phyloP scores from a whole-genome alignment of 2,797 vertebrate species.

The Pipistrellus pygmaeus region DNA sequence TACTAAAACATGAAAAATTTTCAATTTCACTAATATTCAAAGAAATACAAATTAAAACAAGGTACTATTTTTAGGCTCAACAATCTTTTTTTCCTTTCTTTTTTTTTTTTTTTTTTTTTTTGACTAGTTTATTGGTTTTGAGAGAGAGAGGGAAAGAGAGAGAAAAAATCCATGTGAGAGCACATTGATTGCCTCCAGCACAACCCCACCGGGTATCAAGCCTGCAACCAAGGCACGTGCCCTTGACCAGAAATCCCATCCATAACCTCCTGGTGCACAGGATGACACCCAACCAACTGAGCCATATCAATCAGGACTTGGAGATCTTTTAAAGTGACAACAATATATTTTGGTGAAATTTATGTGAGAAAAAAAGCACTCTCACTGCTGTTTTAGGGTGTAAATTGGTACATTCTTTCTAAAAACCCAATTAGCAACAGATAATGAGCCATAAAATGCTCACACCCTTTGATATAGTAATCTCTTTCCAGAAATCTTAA shows the following conservation, averaged over 20 bases:
- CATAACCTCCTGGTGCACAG: neutral
- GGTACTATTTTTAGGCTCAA: slow-evolving; percentile 18
- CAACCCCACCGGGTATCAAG: neutral
- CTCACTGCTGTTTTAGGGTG: slow-evolving; percentile 39
- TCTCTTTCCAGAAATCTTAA: slow-evolving; percentile 52
- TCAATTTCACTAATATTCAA: slow-evolving; percentile 34
- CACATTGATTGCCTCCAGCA: neutral
- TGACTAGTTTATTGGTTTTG: no score
- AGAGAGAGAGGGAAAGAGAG: neutral
- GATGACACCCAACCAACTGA: neutral
- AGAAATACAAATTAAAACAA: slow-evolving; percentile 65
- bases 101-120: no score
- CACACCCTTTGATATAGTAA: slow-evolving; percentile 48
- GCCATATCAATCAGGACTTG: neutral
- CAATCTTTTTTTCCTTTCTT: neutral
- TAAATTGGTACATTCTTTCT: slow-evolving; percentile 41
- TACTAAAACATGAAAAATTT: slow-evolving; percentile 22
- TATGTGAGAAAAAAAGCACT: slow-evolving; percentile 19
- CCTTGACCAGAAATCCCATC: neutral
- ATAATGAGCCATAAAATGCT: slow-evolving; percentile 65
- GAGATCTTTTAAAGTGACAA: slow-evolving; percentile 15
- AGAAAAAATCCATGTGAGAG: neutral
- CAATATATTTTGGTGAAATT: slow-evolving; percentile 37
- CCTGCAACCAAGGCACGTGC: neutral
- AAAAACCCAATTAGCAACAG: slow-evolving; percentile 65